phyloP scores from a whole-genome alignment of 2,888 invertebrate genomes.

The Torymus tubicola region DNA sequence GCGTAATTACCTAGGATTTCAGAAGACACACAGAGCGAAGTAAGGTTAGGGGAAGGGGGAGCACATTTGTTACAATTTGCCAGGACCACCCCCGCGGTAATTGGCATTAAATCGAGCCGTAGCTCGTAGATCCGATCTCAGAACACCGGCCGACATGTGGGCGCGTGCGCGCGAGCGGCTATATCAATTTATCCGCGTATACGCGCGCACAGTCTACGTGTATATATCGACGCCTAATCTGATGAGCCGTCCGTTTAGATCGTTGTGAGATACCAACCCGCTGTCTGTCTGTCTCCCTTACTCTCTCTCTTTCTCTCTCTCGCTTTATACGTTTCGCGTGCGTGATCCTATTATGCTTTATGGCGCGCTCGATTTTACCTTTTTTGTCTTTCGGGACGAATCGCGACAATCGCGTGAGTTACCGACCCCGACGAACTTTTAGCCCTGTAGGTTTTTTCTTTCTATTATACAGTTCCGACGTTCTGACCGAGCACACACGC shows the following conservation, averaged over 20 bases:
- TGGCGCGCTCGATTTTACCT: too few relatives aligned
- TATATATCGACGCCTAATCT: constrained; percentile 51
- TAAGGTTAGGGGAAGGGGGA: background rate
- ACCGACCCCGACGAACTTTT: constrained; percentile 34
- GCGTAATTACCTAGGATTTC: constrained; percentile 60
- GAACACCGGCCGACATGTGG: constrained; percentile 55
- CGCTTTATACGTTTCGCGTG: background rate
- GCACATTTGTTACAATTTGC: constrained; percentile 69
- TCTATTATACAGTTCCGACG: too few relatives aligned
- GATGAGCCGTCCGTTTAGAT: constrained; percentile 58
- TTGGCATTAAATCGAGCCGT: constrained; percentile 71
- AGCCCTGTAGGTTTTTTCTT: background rate
- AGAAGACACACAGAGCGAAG: constrained; percentile 29
- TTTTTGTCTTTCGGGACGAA: background rate
- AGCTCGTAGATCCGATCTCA: constrained; percentile 61
- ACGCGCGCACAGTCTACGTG: background rate
- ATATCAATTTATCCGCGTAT: constrained; percentile 62
- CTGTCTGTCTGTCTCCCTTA: background rate
- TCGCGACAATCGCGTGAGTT: constrained; percentile 41
- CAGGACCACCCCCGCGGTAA: constrained; percentile 65
- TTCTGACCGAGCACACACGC: constrained; percentile 41
- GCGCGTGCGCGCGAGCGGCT: constrained; percentile 12
- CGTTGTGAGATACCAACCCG: background rate
- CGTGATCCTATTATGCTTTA: background rate
- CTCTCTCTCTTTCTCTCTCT: background rate